Evolutionary conservation across 2,113 vertebrate genomes (phyloP).

Genomic region (Lycaon pictus): DNA sequence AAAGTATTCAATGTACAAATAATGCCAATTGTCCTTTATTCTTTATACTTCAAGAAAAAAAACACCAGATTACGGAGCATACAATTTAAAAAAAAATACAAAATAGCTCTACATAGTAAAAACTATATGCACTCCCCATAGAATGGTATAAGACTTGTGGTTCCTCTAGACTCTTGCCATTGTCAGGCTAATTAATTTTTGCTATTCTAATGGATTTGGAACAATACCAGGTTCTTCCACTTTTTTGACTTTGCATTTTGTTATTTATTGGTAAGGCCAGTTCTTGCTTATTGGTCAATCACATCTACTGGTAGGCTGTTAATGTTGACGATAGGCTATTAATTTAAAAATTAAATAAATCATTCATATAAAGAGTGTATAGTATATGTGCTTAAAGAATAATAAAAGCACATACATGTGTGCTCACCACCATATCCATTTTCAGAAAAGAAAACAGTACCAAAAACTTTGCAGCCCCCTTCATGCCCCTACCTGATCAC

Average conservation of each 20-base stretch:
- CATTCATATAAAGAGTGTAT: not conserved
- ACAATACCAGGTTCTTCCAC: not conserved
- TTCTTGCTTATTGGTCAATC: not conserved
- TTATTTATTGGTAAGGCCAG: not conserved
- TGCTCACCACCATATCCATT: not conserved
- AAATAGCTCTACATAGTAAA: not conserved
- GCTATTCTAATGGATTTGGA: not conserved
- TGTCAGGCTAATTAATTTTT: not conserved
- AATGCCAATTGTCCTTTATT: not conserved
- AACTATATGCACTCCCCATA: not conserved
- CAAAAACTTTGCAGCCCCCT: not conserved
- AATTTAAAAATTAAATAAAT: not conserved
- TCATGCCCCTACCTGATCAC: not conserved
- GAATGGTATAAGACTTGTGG: not conserved
- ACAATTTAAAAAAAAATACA: not conserved
- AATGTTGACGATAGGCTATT: not conserved
- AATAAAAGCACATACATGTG: not conserved
- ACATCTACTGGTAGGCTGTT: not conserved
- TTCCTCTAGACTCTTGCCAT: not conserved
- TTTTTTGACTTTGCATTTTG: not conserved
- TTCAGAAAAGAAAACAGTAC: not conserved
- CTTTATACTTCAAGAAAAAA: not conserved
- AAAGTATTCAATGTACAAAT: not conserved
- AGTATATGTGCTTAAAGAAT: not conserved
- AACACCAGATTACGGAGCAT: not conserved